These are phyloP conservation scores for Gephyroberyx darwinii DNA, from an alignment of 2,797 vertebrate species.

Conservation along the genomic window DNA sequence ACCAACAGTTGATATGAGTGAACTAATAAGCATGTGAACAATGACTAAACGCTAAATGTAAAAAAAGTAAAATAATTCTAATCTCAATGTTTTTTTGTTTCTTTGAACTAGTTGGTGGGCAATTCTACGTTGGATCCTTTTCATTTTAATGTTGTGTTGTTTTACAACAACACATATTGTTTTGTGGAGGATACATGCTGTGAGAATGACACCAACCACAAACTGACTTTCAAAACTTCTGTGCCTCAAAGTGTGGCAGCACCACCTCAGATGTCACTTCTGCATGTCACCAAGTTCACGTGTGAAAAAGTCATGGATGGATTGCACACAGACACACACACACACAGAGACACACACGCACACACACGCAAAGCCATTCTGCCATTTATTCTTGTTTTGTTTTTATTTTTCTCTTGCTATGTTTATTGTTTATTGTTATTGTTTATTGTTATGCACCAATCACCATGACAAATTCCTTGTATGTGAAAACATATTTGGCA, in stretches of 20 bases:
- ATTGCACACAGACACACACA: too few relatives aligned
- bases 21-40: not conserved
- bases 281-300: too few relatives aligned
- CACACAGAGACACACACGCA: too few relatives aligned
- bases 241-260: not conserved
- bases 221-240: constrained; percentile 1
- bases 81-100: not conserved
- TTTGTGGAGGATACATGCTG: constrained; percentile 31
- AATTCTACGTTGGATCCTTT: constrained; percentile 72
- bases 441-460: too few relatives aligned
- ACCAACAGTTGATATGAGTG: not conserved
- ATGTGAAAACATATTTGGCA: too few relatives aligned
- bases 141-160: constrained; percentile 57
- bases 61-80: not conserved
- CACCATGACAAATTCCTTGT: too few relatives aligned
- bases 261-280: not conserved
- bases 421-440: too few relatives aligned
- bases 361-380: too few relatives aligned
- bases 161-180: constrained; percentile 35
- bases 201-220: not conserved
- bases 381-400: too few relatives aligned
- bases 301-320: too few relatives aligned
- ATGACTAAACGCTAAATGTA: not conserved
- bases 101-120: constrained; percentile 63
- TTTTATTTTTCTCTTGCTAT: too few relatives aligned